phyloP scores from a whole-genome alignment of 1,140 invertebrate genomes.

The Globodera rostochiensis region DNA sequence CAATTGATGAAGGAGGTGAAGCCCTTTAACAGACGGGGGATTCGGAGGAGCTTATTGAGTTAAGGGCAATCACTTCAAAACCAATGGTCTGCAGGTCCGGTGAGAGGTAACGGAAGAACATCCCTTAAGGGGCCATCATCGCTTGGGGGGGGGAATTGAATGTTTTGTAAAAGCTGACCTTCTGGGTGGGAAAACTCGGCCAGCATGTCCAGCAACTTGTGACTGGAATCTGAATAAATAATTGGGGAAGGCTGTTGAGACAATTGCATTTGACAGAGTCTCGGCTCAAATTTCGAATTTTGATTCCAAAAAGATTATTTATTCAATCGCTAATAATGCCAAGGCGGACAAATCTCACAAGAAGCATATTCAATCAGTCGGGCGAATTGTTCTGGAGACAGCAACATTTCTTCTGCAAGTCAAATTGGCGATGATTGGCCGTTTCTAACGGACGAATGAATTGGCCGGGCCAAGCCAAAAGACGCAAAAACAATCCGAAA shows the following conservation, averaged over 20 bases:
- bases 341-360: conserved; percentile 56
- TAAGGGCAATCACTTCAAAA: conserved; percentile 47
- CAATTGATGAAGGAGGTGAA: conserved; percentile 61
- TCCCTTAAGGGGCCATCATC: conserved; percentile 27
- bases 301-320: not conserved
- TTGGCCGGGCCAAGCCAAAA: too few relatives aligned
- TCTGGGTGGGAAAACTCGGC: conserved; percentile 61
- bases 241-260: conserved; percentile 8
- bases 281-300: not conserved
- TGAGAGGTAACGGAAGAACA: conserved; percentile 60
- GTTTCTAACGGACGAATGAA: too few relatives aligned
- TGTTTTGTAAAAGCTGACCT: conserved; percentile 10
- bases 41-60: not conserved
- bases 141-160: not conserved
- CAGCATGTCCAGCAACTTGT: conserved; percentile 62
- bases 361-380: conserved; percentile 63
- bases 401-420: conserved; percentile 41
- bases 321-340: conserved; percentile 10
- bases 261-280: not conserved
- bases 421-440: too few relatives aligned
- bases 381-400: conserved; percentile 63
- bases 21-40: conserved; percentile 26
- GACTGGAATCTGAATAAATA: conserved; percentile 56
- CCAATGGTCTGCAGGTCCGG: conserved; percentile 62
- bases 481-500: too few relatives aligned